phyloP scores from a whole-genome alignment of 2,113 vertebrate genomes.

The Seriola quinqueradiata region DNA sequence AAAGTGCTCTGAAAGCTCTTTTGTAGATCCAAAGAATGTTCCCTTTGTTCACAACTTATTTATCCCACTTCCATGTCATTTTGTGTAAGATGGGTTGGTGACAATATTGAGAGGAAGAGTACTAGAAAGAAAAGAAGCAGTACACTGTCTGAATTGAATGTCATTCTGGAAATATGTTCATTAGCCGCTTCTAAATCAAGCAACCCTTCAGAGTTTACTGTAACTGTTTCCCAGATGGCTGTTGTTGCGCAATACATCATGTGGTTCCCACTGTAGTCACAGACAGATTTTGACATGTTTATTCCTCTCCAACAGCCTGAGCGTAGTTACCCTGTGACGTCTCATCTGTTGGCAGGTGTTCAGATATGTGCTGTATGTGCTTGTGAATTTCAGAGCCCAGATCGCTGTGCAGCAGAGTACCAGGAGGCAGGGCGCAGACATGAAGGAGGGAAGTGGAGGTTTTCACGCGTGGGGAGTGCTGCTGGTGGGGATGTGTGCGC shows the following conservation, averaged over 20 bases:
- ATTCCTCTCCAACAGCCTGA: conserved; percentile 39
- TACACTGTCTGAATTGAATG: conserved; percentile 21
- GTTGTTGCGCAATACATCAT: conserved; percentile 59
- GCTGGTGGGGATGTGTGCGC: conserved; percentile 76
- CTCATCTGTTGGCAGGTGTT: conserved; percentile 62
- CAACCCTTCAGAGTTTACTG: conserved; percentile 10
- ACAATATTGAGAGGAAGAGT: conserved; percentile 40
- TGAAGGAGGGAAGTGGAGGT: conserved; percentile 58
- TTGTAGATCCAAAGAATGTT: conserved; percentile 63
- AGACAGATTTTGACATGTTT: conserved; percentile 69
- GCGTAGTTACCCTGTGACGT: conserved; percentile 58
- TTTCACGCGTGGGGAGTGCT: conserved; percentile 59
- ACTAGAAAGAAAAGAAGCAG: conserved; percentile 28
- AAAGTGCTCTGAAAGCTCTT: conserved; percentile 63
- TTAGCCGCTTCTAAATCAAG: conserved; percentile 45
- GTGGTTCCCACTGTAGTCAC: conserved; percentile 26
- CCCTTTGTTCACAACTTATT: conserved; percentile 64
- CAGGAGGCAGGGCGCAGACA: conserved; percentile 29
- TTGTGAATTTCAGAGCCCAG: conserved; percentile 39
- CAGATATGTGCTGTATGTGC: conserved; percentile 59
- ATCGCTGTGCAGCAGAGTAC: conserved; percentile 37
- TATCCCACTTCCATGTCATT: conserved; percentile 67
- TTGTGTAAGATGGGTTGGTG: conserved; percentile 36
- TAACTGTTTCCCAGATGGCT: conserved; percentile 64
- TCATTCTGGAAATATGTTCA: conserved; percentile 65